Conservation (phyloP, 2,113 vertebrate genomes). For the Indri indri region DNA sequence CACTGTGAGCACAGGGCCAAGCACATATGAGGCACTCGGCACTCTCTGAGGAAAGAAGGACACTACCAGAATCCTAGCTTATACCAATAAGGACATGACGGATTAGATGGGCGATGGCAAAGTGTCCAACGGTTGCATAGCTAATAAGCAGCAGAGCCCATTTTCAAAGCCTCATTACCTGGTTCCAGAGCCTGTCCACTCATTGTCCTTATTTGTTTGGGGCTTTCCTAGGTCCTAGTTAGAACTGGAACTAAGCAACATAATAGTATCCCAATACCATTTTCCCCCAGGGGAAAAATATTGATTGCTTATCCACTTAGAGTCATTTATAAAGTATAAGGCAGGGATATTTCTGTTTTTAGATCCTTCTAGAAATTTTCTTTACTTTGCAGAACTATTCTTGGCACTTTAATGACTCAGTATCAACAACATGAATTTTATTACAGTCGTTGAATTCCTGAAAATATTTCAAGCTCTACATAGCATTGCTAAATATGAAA, state of each 20-base stretch:
- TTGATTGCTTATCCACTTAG: neutral
- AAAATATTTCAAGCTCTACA: constrained; percentile 39
- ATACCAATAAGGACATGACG: neutral
- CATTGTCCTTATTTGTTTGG: neutral
- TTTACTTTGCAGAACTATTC: constrained; percentile 44
- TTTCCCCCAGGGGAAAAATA: neutral
- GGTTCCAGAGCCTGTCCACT: neutral
- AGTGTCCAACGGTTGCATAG: neutral
- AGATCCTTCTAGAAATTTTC: constrained; percentile 39
- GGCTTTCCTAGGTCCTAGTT: neutral
- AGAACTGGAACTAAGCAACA: neutral
- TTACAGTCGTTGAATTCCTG: constrained; percentile 38
- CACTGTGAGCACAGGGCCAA: neutral
- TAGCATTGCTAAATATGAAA: constrained; percentile 34
- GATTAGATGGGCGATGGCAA: neutral
- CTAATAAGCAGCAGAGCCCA: neutral
- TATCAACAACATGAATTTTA: constrained; percentile 23
- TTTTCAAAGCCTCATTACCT: neutral
- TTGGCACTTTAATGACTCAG: constrained; percentile 40
- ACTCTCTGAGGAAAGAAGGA: neutral
- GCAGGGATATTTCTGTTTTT: neutral
- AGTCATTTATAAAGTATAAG: constrained; percentile 10
- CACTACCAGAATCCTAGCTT: neutral
- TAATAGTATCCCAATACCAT: neutral
- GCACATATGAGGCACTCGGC: neutral